Evolutionary conservation across 2,113 vertebrate genomes (phyloP).

Genomic region (Hypomesus transpacificus): DNA sequence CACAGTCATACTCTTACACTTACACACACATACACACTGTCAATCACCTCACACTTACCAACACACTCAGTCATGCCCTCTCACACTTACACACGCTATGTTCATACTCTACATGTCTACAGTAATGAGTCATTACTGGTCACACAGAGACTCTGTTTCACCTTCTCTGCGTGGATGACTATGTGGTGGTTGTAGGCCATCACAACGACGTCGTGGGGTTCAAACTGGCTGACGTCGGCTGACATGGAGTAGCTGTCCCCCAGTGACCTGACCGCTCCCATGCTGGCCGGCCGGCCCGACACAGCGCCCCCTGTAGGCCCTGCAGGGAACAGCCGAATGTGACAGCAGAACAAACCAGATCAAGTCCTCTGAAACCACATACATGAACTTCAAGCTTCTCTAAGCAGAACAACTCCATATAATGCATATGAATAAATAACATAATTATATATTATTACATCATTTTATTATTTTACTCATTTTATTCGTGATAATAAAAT

Average conservation of each 20-base stretch:
- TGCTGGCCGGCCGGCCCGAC: conserved; percentile 48
- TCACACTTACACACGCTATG: not conserved
- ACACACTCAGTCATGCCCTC: not conserved
- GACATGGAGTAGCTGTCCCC: conserved; percentile 76
- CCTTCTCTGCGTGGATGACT: conserved; percentile 81
- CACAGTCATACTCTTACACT: too few species aligned
- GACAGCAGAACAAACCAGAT: not conserved
- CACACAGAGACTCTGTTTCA: conserved; percentile 38
- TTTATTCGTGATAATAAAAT: too few species aligned
- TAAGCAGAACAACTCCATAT: too few species aligned
- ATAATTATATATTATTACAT: too few species aligned
- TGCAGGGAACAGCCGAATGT: conserved; percentile 5
- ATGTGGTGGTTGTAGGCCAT: conserved; percentile 76
- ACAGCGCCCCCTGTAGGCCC: conserved; percentile 54
- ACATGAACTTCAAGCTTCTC: not conserved
- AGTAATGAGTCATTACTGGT: not conserved
- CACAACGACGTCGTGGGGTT: conserved; percentile 80
- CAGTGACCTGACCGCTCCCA: conserved; percentile 55
- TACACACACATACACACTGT: too few species aligned
- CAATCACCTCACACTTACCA: too few species aligned
- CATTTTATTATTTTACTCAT: too few species aligned
- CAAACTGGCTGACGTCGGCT: conserved; percentile 80
- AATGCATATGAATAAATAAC: too few species aligned
- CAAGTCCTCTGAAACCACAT: too few species aligned
- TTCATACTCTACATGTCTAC: too few species aligned